Evolutionary conservation across 2,797 vertebrate species (phyloP), one percentile per base, ranked within the genome.

Genomic region (Momotus momota): DNA sequence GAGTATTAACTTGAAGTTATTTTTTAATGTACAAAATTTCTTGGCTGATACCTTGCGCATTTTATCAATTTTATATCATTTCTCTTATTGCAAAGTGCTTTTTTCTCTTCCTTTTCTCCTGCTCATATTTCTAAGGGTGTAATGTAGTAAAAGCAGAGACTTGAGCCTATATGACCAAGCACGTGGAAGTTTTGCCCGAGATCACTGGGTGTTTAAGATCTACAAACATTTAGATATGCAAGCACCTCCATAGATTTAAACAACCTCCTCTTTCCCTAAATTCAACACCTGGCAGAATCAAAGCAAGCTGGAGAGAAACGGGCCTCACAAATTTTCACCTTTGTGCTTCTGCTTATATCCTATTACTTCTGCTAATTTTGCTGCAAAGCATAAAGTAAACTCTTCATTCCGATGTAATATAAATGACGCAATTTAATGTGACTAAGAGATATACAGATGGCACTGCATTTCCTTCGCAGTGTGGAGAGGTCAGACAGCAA

Each of bases 381-480:
- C 85, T 58, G 5, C 84, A 69, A 84, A 95, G 92, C 88, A 60
- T 80, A 95, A 97, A 94, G 94, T 96, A 97, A 97, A 97, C 88
- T 60, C 55, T 43, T 73, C 93, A 31, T 94, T 94, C 97, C 97
- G 86, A 29, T 62, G 87, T 66, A 65, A 79, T 93, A 94, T 85
- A 96, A 96, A 95, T 97, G 97, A 96, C 94, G 96, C 97, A 96
- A 98, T 97, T 97, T 94, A 97, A 97, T 95, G 97, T 96, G 97
- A 98, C 96, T 96, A 86, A 97, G 97, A 97, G 97, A 97, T 94
- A 85, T 96, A 93, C 97, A 98, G 97, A 97, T 98, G 97, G 97
- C 94, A 81, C 90, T 82, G 91, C 88, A 83, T 91, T 94, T 96
- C 96, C 97, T 97, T 71, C 9, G 11, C 95, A 92, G 91, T 61